A percentile compares a stretch with the other conserved stretches of the same genome.
These are phyloP conservation scores for Melanostoma mellinum DNA, from an alignment of 2,888 invertebrate genomes.

Conservation along the genomic window DNA sequence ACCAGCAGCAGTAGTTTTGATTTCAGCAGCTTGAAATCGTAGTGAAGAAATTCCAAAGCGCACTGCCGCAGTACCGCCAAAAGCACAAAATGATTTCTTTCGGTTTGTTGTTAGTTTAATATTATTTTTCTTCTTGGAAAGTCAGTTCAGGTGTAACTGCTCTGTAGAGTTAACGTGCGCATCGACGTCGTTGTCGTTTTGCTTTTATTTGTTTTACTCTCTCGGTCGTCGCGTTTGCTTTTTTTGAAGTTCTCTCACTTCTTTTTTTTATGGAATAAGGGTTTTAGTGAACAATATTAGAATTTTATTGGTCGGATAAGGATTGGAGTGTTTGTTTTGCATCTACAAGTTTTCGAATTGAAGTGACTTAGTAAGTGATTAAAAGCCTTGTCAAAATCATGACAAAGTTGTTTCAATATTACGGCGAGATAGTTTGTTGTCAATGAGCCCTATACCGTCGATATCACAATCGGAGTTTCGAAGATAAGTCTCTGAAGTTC, in stretches of 20 bases:
- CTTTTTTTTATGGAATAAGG: not conserved
- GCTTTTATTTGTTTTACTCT: not conserved
- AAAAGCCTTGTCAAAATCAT: too few relatives aligned
- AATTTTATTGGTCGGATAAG: too few relatives aligned
- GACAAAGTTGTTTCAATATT: too few relatives aligned
- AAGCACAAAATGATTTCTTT: constrained; percentile 57
- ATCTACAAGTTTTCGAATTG: too few relatives aligned
- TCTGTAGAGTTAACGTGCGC: constrained; percentile 71
- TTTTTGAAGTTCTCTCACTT: not conserved
- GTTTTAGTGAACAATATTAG: too few relatives aligned
- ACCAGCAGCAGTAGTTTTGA: constrained; percentile 45
- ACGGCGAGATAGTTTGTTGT: too few relatives aligned
- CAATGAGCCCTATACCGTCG: too few relatives aligned
- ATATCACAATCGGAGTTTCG: too few relatives aligned
- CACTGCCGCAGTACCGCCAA: constrained; percentile 37
- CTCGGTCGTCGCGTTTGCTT: constrained; percentile 27
- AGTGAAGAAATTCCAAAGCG: constrained; percentile 63
- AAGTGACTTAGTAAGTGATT: too few relatives aligned
- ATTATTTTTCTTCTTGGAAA: constrained; percentile 58
- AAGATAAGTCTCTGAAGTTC: too few relatives aligned
- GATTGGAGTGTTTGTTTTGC: too few relatives aligned
- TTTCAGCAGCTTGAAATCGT: constrained; percentile 31
- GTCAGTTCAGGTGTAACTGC: constrained; percentile 73
- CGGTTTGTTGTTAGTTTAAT: constrained; percentile 43
- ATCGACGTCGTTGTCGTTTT: constrained; percentile 44